Evolutionary conservation across 2,113 vertebrate genomes (phyloP), one percentile per base, ranked within the genome.

Genomic region (Ammospiza caudacuta): DNA sequence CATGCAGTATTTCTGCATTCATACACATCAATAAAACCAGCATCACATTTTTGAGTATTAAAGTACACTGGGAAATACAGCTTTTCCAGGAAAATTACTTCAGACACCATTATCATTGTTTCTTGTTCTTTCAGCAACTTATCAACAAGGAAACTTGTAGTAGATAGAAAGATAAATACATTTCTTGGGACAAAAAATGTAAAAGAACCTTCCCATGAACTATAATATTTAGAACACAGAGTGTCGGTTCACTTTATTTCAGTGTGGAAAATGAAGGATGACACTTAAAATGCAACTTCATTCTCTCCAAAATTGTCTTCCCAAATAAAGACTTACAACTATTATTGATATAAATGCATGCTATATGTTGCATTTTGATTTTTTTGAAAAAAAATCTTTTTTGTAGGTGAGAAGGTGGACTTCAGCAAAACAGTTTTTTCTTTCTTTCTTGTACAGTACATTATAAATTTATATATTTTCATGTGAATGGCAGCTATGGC

Each of bases 261-360:
- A 55, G 5, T 5, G 3, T 35, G 14, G 35, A 94, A 74, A 78
- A 0, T 37, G 23, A 70, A 63, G 16, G 4, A 67, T 10, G 67
- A 37, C 24, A 64, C 11, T 52, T 11, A 54, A 70, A 54, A 4
- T 35, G 2, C 3, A 67, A 31, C 6, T 63, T 1, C 0, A 11
- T 74, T 84, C 22, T 70, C 5, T 58, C 47, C 1, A 9, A 69
- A 91, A 24, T 70, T 55, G 21, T 31, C 5, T 84, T 89, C 15
- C 78, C 17, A 74, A 84, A 70, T 51, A 5, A 75, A 79, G 4
- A 2, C 1, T 82, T 6, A n/a, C 3, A 61, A 47, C 20, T 39
- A 14, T 47, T 74, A 55, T 47, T 72, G 9, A 8, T 43, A 57
- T 47, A 67, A 85, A 51, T 25, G 15, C 5, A 33, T 37, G 11